phyloP scores from a whole-genome alignment of 1,140 invertebrate genomes.

The roundworm (Caenorhabditis elegans) region WBcel235 BX284605.5:7204501-7205000 shows the following conservation, averaged over 20 bases:
- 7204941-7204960: not conserved
- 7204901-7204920: slow-evolving; percentile 35
- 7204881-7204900: slow-evolving; percentile 38
- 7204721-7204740: slow-evolving; percentile 54
- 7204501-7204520: slow-evolving; percentile 47
- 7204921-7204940: not conserved
- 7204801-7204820: slow-evolving; percentile 50
- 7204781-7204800: slow-evolving; percentile 53
- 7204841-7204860: slow-evolving; percentile 53
- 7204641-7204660: slow-evolving; percentile 59
- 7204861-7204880: slow-evolving; percentile 71
- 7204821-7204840: slow-evolving; percentile 49
- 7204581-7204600: slow-evolving; percentile 87
- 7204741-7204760: slow-evolving; percentile 52
- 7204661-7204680: slow-evolving; percentile 53
- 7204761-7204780: slow-evolving; percentile 50
- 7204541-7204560: slow-evolving; percentile 70
- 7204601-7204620: slow-evolving; percentile 92
- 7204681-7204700: slow-evolving; percentile 49
- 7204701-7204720: slow-evolving; percentile 48
- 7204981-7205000: slow-evolving; percentile 5
- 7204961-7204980: slow-evolving; percentile 18
- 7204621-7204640: slow-evolving; percentile 71
- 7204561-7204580: slow-evolving; percentile 95
- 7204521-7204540: not conserved